Evolutionary conservation across 2,113 vertebrate genomes (phyloP), one percentile per base, ranked within the genome.

Genomic region (Circaetus gallicus): DNA sequence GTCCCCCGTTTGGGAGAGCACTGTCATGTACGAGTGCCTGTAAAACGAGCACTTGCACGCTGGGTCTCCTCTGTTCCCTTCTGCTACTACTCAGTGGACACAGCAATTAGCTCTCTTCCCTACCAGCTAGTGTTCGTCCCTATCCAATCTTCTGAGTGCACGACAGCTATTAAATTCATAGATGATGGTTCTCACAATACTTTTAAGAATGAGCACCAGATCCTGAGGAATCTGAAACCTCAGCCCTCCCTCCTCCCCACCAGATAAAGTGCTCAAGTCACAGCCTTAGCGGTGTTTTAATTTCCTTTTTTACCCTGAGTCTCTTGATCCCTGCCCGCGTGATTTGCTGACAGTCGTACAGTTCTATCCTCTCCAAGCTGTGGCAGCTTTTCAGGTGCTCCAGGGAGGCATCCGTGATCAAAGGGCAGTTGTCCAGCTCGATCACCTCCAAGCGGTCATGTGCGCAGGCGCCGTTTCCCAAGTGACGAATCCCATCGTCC

Each of bases 261-360:
- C 4, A 0, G 38, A 10, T 12, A 3, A 32, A 16, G 13, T 0
- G 11, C 4, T 53, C 66, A 10, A 56, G 29, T 5, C 77, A 13
- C 34, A 25, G 21, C 84, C 47, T 19, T 28, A 5, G 31, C 3
- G 0, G 16, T 2, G 21, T 7, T 28, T 19, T 20, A 2, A 13
- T n/a, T 32, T 36, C 21, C 11, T 20, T 34, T 43, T 98, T 98
- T 97, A 99, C 99, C 98, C 99, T 98, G 97, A 99, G 99, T 98
- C 99, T 99, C 98, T 99, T 99, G 98, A 99, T 99, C 38, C 99
- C 99, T 1, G 99, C 99, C 38, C 99, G 98, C 0, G 99, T 99
- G 98, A 99, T 99, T 89, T 99, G 99, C 98, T 99, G 99, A 97
- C 99, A 99, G 98, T 99, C 99, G 50, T 99, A 99, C 32, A 99